A percentile compares a stretch with the other conserved stretches of the same genome.
Evolutionary conservation across 2,797 vertebrate genomes (phyloP).

Genomic region (Melanotaenia parkinsoni): DNA sequence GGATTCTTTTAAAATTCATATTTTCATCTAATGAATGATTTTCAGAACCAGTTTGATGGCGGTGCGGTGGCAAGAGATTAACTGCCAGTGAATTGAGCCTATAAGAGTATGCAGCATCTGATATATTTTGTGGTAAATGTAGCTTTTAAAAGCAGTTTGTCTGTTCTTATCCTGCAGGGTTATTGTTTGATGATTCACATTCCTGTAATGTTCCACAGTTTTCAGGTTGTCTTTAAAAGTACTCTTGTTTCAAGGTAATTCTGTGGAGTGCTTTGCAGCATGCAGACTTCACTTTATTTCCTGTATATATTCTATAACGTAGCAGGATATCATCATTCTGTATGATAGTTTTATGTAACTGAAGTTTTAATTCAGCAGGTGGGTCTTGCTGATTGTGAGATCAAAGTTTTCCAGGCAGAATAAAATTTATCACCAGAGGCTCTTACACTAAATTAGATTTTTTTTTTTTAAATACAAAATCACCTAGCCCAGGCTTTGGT

Average conservation of each 20-base stretch:
- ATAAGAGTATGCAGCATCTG: slow-evolving; percentile 1
- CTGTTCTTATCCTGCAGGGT: neutral
- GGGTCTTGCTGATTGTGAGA: slow-evolving; percentile 26
- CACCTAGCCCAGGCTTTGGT: neutral
- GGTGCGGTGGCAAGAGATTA: slow-evolving; percentile 8
- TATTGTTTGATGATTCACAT: slow-evolving; percentile 1
- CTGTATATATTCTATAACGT: neutral
- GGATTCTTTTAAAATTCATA: slow-evolving; percentile 35
- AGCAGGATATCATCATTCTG: neutral
- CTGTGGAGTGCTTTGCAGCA: neutral
- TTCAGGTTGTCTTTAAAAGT: neutral
- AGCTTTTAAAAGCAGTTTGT: slow-evolving; percentile 16
- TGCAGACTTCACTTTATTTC: neutral
- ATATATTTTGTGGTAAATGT: neutral
- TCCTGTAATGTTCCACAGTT: neutral
- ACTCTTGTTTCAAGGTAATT: neutral
- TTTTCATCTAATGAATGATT: slow-evolving; percentile 31
- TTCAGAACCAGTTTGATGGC: neutral
- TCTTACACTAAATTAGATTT: slow-evolving; percentile 34
- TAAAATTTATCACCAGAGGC: slow-evolving; percentile 23
- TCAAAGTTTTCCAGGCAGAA: slow-evolving; percentile 34
- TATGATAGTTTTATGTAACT: slow-evolving; percentile 1
- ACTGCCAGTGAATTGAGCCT: neutral
- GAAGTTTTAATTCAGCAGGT: neutral
- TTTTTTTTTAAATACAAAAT: slow-evolving; percentile 34